phyloP scores from a whole-genome alignment of 2,113 vertebrate species.

The Perca schrenkii region DNA sequence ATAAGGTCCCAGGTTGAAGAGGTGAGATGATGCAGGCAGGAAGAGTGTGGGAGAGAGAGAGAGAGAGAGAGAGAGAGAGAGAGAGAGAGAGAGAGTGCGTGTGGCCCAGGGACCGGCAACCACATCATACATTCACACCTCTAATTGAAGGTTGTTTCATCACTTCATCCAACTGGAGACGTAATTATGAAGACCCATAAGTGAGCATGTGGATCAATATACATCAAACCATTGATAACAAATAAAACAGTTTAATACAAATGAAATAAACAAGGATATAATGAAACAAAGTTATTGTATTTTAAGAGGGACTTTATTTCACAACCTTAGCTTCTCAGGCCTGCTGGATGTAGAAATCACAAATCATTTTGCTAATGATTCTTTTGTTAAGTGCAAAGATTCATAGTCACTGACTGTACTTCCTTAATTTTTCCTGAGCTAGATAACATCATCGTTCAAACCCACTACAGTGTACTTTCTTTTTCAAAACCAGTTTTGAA shows the following conservation, averaged over 20 bases:
- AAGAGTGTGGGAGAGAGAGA: not conserved
- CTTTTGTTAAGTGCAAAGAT: no score
- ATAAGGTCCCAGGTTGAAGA: conserved; percentile 27
- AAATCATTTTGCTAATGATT: not conserved
- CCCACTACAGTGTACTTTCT: no score
- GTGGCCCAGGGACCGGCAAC: not conserved
- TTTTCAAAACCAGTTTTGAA: no score
- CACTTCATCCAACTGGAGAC: no score
- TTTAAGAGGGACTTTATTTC: not conserved
- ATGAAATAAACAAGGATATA: not conserved
- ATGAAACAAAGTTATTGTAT: not conserved
- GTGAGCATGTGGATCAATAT: not conserved
- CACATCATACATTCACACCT: conserved; percentile 15
- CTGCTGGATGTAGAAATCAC: not conserved
- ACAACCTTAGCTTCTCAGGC: not conserved
- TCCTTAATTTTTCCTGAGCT: not conserved
- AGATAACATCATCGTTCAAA: not conserved
- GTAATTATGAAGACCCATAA: no score
- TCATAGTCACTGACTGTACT: not conserved
- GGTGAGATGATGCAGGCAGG: conserved; percentile 20
- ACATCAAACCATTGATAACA: not conserved
- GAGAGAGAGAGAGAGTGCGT: no score
- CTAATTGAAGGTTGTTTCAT: no score
- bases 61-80: no score
- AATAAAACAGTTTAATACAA: not conserved